Evolutionary conservation across 2,797 vertebrate species (phyloP).

Genomic region (Acanthurus tractus): DNA sequence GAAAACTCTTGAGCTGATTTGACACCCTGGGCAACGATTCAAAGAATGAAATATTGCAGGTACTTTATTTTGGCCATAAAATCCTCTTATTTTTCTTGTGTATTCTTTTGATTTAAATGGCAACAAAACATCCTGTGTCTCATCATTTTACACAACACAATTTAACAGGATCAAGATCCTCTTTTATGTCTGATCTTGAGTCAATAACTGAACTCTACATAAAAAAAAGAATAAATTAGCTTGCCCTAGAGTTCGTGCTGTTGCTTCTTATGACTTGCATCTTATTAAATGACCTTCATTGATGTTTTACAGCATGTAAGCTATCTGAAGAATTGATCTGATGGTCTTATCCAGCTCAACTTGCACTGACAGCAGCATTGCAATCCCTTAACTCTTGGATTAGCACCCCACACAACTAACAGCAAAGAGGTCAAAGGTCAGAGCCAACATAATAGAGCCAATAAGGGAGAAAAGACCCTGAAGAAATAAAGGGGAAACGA

Average conservation of each 20-base stretch:
- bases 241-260: neutral
- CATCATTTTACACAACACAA: neutral
- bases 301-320: neutral
- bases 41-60: conserved; percentile 47
- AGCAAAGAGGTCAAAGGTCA: conserved; percentile 52
- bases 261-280: neutral
- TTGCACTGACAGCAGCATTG: conserved; percentile 2
- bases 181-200: neutral
- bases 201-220: neutral
- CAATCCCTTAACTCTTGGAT: conserved; percentile 1
- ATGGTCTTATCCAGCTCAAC: neutral
- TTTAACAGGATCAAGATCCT: neutral
- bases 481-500: neutral
- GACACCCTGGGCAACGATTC: conserved; percentile 40
- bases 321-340: conserved; percentile 8
- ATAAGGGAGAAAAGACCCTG: neutral
- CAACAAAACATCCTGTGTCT: neutral
- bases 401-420: conserved; percentile 15
- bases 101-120: conserved; percentile 3
- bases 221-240: neutral
- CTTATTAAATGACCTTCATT: neutral
- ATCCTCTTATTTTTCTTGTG: conserved; percentile 31
- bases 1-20: conserved; percentile 24
- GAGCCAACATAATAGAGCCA: neutral
- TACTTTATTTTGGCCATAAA: conserved; percentile 35